Evolutionary conservation across 2,888 invertebrate genomes (phyloP).

Genomic region (Beris morrisii): DNA sequence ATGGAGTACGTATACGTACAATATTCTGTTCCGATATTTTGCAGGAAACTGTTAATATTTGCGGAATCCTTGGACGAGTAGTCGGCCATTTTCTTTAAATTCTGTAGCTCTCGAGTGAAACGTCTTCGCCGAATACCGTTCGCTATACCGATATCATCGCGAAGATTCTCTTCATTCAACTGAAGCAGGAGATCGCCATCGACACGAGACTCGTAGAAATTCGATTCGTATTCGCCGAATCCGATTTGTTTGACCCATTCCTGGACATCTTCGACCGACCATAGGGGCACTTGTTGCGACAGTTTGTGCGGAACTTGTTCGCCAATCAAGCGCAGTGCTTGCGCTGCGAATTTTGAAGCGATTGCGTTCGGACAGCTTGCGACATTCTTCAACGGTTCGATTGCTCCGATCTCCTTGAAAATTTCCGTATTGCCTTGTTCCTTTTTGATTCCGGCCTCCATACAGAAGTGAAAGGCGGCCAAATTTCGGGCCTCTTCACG

Average conservation of each 20-base stretch:
- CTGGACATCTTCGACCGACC: constrained; percentile 94
- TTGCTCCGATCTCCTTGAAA: constrained; percentile 91
- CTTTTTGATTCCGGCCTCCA: constrained; percentile 98
- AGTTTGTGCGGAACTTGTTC: constrained; percentile 97
- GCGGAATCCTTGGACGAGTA: constrained; percentile 92
- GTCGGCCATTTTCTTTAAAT: constrained; percentile 93
- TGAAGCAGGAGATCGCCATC: constrained; percentile 95
- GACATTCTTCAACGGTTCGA: constrained; percentile 92
- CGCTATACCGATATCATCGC: constrained; percentile 87
- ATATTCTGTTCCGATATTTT: constrained; percentile 83
- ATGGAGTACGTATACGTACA: constrained; percentile 96
- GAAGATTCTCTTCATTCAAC: constrained; percentile 87
- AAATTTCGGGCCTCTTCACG: constrained; percentile 94
- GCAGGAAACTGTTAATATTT: constrained; percentile 85
- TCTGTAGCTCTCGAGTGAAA: constrained; percentile 89
- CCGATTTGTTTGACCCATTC: constrained; percentile 99
- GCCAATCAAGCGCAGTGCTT: constrained; percentile 88
- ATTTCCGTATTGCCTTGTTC: constrained; percentile 88
- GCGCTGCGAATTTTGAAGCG: constrained; percentile 95
- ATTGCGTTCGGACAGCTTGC: constrained; percentile 98
- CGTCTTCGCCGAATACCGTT: constrained; percentile 93
- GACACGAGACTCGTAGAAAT: constrained; percentile 89
- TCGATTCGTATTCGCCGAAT: constrained; percentile 78
- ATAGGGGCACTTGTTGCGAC: constrained; percentile 96
- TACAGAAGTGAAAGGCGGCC: constrained; percentile 97